Base-by-base conservation (phyloP, 2,113 vertebrate species). In the Emydura subglobosa region DNA sequence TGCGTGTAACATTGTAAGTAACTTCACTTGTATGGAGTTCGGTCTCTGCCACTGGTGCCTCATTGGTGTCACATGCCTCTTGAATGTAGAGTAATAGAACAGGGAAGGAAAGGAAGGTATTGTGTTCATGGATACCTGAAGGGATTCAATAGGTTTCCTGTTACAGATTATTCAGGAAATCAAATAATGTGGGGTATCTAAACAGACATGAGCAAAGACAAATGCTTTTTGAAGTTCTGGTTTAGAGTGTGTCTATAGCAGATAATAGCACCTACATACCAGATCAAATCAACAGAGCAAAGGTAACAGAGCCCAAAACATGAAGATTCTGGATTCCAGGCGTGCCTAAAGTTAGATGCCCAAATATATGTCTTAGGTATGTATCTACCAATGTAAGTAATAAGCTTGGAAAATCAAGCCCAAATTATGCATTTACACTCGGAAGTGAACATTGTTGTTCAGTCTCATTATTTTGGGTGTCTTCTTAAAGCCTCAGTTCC, bases 1-100 rank as follows among this genome's bases (percentile, higher is more conserved):
- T 78, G 10, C 13, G 24, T 47, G 42, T 29, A 44, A 54, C 2
- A 17, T 42, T 34, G 0, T 21, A 44, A 86, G 78, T 91, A 95
- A 92, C 92, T 87, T 89, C 72, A 12, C 74, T 90, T 87, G 85
- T 47, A 78, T 22, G 74, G 12, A 44, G 24, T 78, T 78, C 47
- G 44, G 24, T 22, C 42, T 78, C 22, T 78, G 90, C 25, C 86
- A 89, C 0, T n/a, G 42, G 8, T 93, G 2, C 27, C 44, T 91
- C 89, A 57, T 89, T 94, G 68, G 65, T 79, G 34, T 88, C 82
- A 49, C 0, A 5, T 19, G 3, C 47, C 88, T 80, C 79, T 96
- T 1, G 47, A 79, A 76, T 76, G 65, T 83, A 87, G 79, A 85
- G 81, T 91, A 97, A 91, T 91, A 92, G 79, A 88, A 83, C 53